Percentiles rank a stretch among this genome's conserved stretches.
Evolutionary conservation across 2,888 invertebrate species (phyloP).

Genomic region (Plebejus argus): DNA sequence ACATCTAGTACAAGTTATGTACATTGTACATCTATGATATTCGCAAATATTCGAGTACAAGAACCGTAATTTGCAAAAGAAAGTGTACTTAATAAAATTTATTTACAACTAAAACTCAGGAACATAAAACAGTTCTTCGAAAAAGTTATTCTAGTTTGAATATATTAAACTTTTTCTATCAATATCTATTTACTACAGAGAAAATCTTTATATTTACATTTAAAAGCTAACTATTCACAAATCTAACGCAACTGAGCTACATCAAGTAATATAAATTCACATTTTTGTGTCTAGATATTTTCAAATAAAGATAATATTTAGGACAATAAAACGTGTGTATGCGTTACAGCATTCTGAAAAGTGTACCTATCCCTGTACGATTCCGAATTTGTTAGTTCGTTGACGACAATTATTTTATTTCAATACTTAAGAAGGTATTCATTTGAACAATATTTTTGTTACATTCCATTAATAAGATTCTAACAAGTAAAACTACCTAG

Average conservation of each 20-base stretch:
- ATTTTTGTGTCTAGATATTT: constrained; percentile 51
- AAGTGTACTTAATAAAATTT: constrained; percentile 51
- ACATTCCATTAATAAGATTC: constrained; percentile 40
- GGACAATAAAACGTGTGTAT: neutral
- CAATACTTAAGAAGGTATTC: constrained; percentile 13
- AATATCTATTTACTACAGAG: constrained; percentile 59
- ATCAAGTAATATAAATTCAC: constrained; percentile 59
- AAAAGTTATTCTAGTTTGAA: constrained; percentile 64
- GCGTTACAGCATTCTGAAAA: constrained; percentile 49
- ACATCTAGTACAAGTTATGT: constrained; percentile 32
- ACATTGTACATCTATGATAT: constrained; percentile 28
- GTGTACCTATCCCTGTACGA: constrained; percentile 76
- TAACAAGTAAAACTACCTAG: constrained; percentile 44
- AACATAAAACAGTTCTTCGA: constrained; percentile 78
- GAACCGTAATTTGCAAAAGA: constrained; percentile 42
- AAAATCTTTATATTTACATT: constrained; percentile 59
- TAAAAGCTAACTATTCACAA: constrained; percentile 71
- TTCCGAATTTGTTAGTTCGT: constrained; percentile 74
- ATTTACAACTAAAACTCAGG: constrained; percentile 77
- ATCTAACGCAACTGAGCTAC: constrained; percentile 68
- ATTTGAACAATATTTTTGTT: constrained; percentile 29
- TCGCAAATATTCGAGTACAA: constrained; percentile 31
- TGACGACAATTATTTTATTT: constrained; percentile 30
- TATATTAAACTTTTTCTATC: constrained; percentile 72
- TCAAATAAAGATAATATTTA: constrained; percentile 39